Base-by-base conservation (phyloP, 2,888 invertebrate species). In the Ligdia adustata region DNA sequence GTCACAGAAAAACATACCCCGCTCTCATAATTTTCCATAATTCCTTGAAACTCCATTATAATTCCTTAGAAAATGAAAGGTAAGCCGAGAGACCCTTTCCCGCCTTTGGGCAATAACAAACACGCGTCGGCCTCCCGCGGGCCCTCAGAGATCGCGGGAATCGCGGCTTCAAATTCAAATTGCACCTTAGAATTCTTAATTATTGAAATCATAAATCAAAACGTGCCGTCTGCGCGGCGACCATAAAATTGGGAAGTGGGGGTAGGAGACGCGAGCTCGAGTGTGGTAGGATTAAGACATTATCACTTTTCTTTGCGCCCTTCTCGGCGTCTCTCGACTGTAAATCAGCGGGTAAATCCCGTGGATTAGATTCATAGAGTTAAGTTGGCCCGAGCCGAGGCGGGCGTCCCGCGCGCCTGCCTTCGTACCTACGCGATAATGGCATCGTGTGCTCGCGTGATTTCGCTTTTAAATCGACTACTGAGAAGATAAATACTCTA, bases 271-370 rank as follows among this genome's bases (percentile, higher is more conserved):
- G 60, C 66, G 69, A 72, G 75, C 79, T 86, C 82, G 75, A 89
- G 90, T 90, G 90, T 90, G 91, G 84, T 87, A 84, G 91, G 91
- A 91, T 92, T 92, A 92, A 92, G 91, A 92, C 92, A 92, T 92
- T 92, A 92, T 92, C 92, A 92, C 92, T 92, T 92, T 92, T 92
- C 91, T 91, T 92, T 91, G 79, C 81, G 86, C 87, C 88, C 85
- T 81, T 78, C 70, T 75, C 69, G 79, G 78, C 81, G 63, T 73
- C 70, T 68, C 71, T 75, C 79, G 82, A 77, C 88, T 88, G 87
- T 90, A 91, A 91, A 91, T 91, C 91, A 91, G 89, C 70, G 80
- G 79, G 82, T 83, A 86, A 87, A 90, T 89, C 90, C 91, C 76
- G 79, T 72, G 91, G 92, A 91, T 91, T 90, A 91, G 90, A 90